These are phyloP conservation scores for Hetaerina titia DNA, from an alignment of 2,888 invertebrate genomes.

Conservation along the genomic window DNA sequence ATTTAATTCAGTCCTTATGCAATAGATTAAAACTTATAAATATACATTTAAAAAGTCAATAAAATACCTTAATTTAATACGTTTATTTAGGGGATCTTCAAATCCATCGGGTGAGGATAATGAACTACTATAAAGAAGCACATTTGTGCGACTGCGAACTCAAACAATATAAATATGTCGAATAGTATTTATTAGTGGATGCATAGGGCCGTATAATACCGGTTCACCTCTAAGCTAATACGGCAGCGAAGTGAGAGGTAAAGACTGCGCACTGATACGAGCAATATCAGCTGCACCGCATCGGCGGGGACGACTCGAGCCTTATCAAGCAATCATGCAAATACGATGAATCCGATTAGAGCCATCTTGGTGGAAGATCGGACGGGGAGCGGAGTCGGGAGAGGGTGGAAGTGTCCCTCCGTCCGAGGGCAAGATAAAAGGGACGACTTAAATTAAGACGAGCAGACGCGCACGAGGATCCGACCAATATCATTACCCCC, in stretches of 20 bases:
- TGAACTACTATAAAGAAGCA: too few species aligned
- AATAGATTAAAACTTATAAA: too few species aligned
- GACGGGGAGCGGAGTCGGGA: background rate
- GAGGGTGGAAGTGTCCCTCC: background rate
- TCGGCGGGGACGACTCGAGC: background rate
- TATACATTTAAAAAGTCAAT: too few species aligned
- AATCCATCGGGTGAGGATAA: too few species aligned
- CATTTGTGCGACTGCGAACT: too few species aligned
- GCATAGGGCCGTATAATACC: background rate
- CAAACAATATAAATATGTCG: too few species aligned
- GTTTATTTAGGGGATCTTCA: too few species aligned
- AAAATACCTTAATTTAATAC: too few species aligned
- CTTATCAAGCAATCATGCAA: conserved; percentile 35
- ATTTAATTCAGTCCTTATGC: too few species aligned
- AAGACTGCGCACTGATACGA: background rate
- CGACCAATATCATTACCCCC: conserved; percentile 10
- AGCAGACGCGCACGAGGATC: conserved; percentile 7
- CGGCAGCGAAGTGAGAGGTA: background rate
- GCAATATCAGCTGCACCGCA: background rate
- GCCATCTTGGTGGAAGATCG: background rate
- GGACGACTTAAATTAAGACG: conserved; percentile 23
- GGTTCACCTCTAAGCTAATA: background rate
- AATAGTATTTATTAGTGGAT: too few species aligned
- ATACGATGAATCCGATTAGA: conserved; percentile 20
- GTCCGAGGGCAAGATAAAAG: conserved; percentile 9